Evolutionary conservation across 2,888 invertebrate genomes (phyloP).

Genomic region (Limenitis camilla): DNA sequence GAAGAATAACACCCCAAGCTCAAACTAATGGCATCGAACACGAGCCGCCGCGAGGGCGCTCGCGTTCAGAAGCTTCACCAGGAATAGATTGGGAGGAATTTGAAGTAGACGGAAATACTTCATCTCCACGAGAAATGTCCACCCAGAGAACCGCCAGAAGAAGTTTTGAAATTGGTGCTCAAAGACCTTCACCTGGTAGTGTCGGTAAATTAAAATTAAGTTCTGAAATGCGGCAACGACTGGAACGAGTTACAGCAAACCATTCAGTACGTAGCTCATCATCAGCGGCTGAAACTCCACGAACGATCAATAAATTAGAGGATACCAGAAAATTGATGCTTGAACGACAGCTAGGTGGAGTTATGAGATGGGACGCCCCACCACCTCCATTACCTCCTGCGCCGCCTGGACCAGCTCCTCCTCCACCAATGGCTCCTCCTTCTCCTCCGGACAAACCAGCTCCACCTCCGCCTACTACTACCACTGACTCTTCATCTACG

Average conservation of each 20-base stretch:
- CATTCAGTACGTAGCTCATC: conserved; percentile 89
- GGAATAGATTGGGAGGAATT: conserved; percentile 90
- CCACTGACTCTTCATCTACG: conserved; percentile 66
- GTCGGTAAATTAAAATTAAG: conserved; percentile 93
- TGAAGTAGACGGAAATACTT: conserved; percentile 77
- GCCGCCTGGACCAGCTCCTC: conserved; percentile 77
- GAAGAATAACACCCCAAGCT: conserved; percentile 85
- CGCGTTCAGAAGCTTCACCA: conserved; percentile 64
- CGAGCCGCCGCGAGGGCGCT: conserved; percentile 57
- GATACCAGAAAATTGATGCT: conserved; percentile 89
- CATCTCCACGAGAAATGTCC: conserved; percentile 58
- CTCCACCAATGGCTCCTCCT: conserved; percentile 76
- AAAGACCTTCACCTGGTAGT: conserved; percentile 88
- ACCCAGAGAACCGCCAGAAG: conserved; percentile 65
- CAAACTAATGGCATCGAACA: conserved; percentile 60
- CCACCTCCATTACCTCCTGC: conserved; percentile 80
- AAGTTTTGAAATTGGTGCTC: conserved; percentile 87
- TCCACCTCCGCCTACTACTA: conserved; percentile 76
- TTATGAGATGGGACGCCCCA: conserved; percentile 76
- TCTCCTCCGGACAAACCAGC: conserved; percentile 69
- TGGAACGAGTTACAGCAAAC: conserved; percentile 91
- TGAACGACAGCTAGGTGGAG: conserved; percentile 87
- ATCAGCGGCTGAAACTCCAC: conserved; percentile 79
- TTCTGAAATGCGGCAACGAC: conserved; percentile 91
- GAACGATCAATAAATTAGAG: conserved; percentile 86